Evolutionary conservation across 2,888 invertebrate genomes (phyloP).

Genomic region (Erynnis tages): DNA sequence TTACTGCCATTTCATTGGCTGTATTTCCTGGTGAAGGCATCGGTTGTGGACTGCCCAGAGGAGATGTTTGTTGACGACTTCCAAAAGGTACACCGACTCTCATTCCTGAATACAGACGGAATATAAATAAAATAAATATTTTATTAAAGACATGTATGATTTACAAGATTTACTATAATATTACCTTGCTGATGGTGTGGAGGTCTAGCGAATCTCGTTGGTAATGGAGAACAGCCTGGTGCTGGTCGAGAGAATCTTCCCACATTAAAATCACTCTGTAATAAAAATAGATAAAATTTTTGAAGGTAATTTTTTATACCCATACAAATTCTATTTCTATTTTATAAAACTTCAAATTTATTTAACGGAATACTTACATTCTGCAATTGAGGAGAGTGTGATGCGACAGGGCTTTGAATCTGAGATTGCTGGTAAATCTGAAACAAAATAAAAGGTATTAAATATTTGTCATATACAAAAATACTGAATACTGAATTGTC

Average conservation of each 20-base stretch:
- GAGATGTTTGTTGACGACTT: conserved; percentile 71
- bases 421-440: conserved; percentile 77
- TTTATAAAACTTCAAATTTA: too few species aligned
- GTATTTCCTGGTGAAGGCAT: conserved; percentile 74
- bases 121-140: too few species aligned
- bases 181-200: conserved; percentile 75
- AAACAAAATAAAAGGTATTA: conserved; percentile 30
- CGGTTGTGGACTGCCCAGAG: conserved; percentile 76
- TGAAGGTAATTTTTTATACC: too few species aligned
- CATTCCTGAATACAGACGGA: conserved; percentile 56
- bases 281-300: too few species aligned
- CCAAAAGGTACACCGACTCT: conserved; percentile 71
- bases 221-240: conserved; percentile 70
- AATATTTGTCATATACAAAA: not conserved
- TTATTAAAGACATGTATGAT: too few species aligned
- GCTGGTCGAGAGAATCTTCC: conserved; percentile 69
- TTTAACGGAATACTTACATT: conserved; percentile 58
- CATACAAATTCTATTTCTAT: too few species aligned
- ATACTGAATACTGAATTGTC: not conserved
- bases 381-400: conserved; percentile 75
- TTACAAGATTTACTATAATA: too few species aligned
- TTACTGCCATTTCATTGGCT: conserved; percentile 67
- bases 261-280: conserved; percentile 59
- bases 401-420: conserved; percentile 74
- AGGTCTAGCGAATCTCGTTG: conserved; percentile 68